These are phyloP conservation scores for Podiceps cristatus DNA, from an alignment of 2,113 vertebrate species.

Conservation along the genomic window DNA sequence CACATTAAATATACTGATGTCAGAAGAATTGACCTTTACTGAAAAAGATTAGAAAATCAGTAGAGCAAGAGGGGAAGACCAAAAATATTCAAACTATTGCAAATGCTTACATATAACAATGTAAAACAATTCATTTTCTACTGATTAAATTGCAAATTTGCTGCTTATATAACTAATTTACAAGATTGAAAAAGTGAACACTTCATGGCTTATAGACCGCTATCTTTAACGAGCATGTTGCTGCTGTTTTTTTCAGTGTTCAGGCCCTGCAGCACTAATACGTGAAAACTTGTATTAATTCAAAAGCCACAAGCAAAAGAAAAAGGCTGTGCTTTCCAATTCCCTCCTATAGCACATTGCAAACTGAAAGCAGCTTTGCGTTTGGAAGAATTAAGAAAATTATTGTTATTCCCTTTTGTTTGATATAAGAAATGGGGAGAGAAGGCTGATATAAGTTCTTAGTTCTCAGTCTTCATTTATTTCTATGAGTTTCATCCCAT, in stretches of 20 bases:
- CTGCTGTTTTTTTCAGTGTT: background rate
- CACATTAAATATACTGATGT: slow-evolving; percentile 36
- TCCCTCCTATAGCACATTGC: background rate
- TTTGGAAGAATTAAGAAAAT: background rate
- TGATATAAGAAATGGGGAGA: background rate
- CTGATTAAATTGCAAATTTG: slow-evolving; percentile 32
- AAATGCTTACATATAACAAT: background rate
- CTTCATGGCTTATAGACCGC: background rate
- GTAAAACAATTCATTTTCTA: slow-evolving; percentile 20
- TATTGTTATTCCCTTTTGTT: background rate
- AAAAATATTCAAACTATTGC: background rate
- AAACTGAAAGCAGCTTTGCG: background rate
- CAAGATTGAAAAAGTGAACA: background rate
- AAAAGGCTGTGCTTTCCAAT: background rate
- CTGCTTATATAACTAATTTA: slow-evolving; percentile 6
- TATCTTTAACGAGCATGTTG: slow-evolving; percentile 32
- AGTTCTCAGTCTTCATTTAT: background rate
- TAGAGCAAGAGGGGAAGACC: slow-evolving; percentile 6
- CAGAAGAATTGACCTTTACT: slow-evolving; percentile 54
- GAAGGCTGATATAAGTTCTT: background rate
- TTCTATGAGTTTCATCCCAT: background rate
- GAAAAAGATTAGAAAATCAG: slow-evolving; percentile 51
- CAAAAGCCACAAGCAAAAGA: background rate
- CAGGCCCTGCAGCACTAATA: slow-evolving; percentile 18
- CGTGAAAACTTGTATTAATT: slow-evolving; percentile 43